Percentiles rank a stretch among this genome's conserved stretches.
phyloP scores from a whole-genome alignment of 2,113 vertebrate species.

The Tauraco erythrolophus region DNA sequence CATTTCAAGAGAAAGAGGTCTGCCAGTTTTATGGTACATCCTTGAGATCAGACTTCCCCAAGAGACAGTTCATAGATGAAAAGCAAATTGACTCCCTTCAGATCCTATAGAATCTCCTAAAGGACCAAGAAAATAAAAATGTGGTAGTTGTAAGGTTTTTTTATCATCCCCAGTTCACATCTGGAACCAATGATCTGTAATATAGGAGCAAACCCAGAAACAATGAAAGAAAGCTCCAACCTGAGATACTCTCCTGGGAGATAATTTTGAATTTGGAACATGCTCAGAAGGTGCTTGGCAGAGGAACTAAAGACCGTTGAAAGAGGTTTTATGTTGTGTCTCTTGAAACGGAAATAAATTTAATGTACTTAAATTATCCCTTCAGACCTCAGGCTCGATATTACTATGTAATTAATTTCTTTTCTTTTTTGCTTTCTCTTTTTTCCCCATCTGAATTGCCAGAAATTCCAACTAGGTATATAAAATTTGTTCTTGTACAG shows the following conservation, averaged over 20 bases:
- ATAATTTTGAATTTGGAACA: conserved; percentile 39
- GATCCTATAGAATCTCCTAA: neutral
- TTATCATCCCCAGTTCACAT: neutral
- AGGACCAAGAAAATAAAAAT: neutral
- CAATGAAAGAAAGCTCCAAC: conserved; percentile 8
- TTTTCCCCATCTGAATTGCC: neutral
- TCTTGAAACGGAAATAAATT: conserved; percentile 53
- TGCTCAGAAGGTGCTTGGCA: conserved; percentile 36
- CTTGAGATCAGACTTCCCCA: neutral
- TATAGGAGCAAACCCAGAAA: conserved; percentile 9
- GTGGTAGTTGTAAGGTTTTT: neutral
- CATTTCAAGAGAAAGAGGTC: neutral
- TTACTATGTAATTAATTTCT: neutral
- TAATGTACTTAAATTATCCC: conserved; percentile 26
- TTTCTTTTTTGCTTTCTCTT: neutral
- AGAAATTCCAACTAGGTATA: neutral
- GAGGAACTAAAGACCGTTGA: conserved; percentile 7
- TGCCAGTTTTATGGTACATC: neutral
- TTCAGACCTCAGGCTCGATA: neutral
- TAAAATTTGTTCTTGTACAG: neutral
- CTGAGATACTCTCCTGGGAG: conserved; percentile 39
- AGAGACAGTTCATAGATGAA: neutral
- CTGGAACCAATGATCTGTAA: conserved; percentile 31
- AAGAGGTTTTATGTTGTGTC: conserved; percentile 50
- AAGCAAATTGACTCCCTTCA: neutral